Evolutionary conservation across 2,888 invertebrate genomes (phyloP).

Genomic region (Nomada lathburiana): DNA sequence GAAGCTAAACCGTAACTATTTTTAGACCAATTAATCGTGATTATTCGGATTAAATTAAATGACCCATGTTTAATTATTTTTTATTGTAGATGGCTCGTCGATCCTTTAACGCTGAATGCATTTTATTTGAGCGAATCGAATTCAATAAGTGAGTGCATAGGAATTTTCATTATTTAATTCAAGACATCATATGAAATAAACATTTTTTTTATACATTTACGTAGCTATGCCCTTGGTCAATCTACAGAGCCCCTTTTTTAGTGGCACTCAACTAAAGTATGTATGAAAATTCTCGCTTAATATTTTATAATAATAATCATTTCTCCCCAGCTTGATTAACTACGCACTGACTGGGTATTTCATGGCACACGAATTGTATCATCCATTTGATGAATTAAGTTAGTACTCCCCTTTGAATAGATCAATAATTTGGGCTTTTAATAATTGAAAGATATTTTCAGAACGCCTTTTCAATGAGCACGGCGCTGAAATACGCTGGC

Average conservation of each 20-base stretch:
- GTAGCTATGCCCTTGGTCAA: conserved; percentile 3
- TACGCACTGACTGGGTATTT: conserved; percentile 11
- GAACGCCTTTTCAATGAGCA: conserved; percentile 1
- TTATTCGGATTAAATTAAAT: background rate
- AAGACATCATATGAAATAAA: background rate
- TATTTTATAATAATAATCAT: background rate
- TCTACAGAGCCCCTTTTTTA: conserved; percentile 20
- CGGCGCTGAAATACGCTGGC: background rate
- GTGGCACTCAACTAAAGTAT: conserved; percentile 1
- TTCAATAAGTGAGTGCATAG: background rate
- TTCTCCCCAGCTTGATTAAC: conserved; percentile 3
- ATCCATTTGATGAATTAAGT: conserved; percentile 17
- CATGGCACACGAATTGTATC: conserved; percentile 14
- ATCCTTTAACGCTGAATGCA: conserved; percentile 11
- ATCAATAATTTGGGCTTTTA: too few species aligned
- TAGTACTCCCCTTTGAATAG: background rate
- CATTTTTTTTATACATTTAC: background rate
- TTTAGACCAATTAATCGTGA: background rate
- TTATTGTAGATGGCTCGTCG: background rate
- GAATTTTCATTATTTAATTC: background rate
- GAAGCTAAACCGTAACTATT: conserved; percentile 3
- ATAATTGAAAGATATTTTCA: background rate
- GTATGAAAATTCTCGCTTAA: background rate
- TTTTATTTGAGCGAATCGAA: conserved; percentile 7
- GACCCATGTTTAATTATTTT: background rate